These are phyloP conservation scores for Dryadula phaetusa DNA, from an alignment of 2,888 invertebrate species.

Conservation along the genomic window DNA sequence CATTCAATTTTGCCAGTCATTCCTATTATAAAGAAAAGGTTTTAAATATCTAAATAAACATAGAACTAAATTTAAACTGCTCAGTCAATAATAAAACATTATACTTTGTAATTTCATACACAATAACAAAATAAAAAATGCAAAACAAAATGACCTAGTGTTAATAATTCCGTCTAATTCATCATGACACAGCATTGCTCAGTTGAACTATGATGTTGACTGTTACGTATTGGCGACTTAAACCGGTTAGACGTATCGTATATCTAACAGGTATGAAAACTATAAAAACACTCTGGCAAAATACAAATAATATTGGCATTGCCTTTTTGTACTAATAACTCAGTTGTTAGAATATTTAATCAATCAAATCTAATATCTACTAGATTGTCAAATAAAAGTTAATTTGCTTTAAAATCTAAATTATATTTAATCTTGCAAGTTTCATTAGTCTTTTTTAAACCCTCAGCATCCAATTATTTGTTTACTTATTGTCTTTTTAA, in stretches of 20 bases:
- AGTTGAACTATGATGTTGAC: not conserved
- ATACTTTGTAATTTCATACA: not conserved
- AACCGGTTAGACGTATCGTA: not conserved
- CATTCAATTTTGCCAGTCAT: too few relatives aligned
- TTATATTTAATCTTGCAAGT: too few relatives aligned
- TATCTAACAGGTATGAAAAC: not conserved
- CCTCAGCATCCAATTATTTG: too few relatives aligned
- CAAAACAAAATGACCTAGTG: not conserved
- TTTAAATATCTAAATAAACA: too few relatives aligned
- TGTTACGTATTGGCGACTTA: constrained; percentile 4
- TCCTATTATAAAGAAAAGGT: too few relatives aligned
- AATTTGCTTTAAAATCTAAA: not conserved
- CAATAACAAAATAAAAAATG: not conserved
- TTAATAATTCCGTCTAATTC: not conserved
- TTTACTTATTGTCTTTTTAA: too few relatives aligned
- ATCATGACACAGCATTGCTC: constrained; percentile 2
- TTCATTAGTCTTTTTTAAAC: too few relatives aligned
- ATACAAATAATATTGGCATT: not conserved
- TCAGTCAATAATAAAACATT: not conserved
- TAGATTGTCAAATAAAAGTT: not conserved
- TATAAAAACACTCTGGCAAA: not conserved
- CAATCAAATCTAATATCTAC: not conserved
- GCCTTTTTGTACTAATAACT: not conserved
- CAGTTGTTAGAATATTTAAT: not conserved
- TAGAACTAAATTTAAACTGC: too few relatives aligned